phyloP scores from a whole-genome alignment of 2,888 invertebrate species.

The Branchinecta sandiegonensis region DNA sequence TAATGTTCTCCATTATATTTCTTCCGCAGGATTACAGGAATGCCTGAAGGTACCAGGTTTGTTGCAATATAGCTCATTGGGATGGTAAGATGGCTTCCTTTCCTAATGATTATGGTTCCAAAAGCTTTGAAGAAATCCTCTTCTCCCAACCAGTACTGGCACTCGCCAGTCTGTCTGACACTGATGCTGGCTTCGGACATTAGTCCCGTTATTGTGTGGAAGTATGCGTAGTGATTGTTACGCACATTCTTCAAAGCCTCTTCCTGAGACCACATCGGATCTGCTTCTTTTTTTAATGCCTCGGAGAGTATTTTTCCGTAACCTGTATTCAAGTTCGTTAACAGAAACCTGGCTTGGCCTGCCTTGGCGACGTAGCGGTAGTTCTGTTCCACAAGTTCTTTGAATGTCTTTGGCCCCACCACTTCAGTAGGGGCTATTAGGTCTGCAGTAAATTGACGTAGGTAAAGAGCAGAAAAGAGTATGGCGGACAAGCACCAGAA shows the following conservation, averaged over 20 bases:
- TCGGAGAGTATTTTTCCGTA: background rate
- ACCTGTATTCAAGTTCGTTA: background rate
- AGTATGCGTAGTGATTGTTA: background rate
- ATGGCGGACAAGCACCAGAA: background rate
- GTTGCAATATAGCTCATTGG: background rate
- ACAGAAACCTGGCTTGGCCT: background rate
- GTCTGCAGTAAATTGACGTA: background rate
- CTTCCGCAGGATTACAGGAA: background rate
- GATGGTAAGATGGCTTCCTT: background rate
- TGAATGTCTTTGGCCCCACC: background rate
- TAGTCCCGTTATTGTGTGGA: background rate
- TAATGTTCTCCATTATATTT: background rate
- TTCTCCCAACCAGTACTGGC: background rate
- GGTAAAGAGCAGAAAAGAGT: background rate
- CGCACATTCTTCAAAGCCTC: background rate
- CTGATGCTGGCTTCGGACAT: background rate
- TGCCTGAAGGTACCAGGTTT: background rate
- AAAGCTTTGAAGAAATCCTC: background rate
- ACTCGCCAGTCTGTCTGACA: background rate
- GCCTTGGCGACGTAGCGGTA: background rate
- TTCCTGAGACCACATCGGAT: background rate
- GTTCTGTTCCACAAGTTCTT: background rate
- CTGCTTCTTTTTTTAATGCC: background rate
- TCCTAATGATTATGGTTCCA: background rate
- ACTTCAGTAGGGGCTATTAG: background rate